Base-by-base conservation (phyloP, 2,797 vertebrate genomes). In the Decapterus maruadsi region DNA sequence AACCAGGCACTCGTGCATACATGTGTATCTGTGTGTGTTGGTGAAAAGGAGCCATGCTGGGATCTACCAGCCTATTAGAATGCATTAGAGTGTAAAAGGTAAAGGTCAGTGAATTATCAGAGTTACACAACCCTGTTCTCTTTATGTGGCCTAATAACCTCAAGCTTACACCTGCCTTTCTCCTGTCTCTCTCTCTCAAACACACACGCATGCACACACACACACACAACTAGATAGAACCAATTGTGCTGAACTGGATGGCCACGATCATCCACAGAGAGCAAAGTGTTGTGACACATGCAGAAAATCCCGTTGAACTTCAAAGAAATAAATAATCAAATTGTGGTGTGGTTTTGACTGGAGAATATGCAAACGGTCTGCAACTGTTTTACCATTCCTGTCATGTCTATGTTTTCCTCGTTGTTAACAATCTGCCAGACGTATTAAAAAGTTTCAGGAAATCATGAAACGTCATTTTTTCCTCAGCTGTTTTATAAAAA, bases 61-160 rank as follows among this genome's bases (percentile, higher is more conserved):
- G 84, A 88, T 85, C 46, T 71, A 54, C 73, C 68, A 64, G 63
- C 84, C 83, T 76, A 93, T 91, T 92, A 91, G 75, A 83, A 92
- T 93, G 92, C 92, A 93, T 92, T 90, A 90, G 81, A 83, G 83
- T 72, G 86, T 76, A 90, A 89, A 90, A 85, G 77, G 79, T 86
- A 93, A 93, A 94, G 91, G 91, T 92, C 91, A 93, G 85, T 87
- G 90, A 92, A 92, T 94, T 92, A 93, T 90, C 89, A 86, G 89
- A 87, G 86, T 93, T 92, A 91, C 85, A 90, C 89, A 92, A 89
- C 64, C 89, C 42, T 72, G 34, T 63, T 87, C 53, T 87, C 84
- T 91, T 94, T 92, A 89, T 87, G 72, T 90, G 90, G 81, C 79
- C 89, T 90, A 90, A 93, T 88, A 91, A 87, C 84, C 81, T 72